Conservation (phyloP, 2,888 invertebrate species). For the Drosophila subquinaria region DNA sequence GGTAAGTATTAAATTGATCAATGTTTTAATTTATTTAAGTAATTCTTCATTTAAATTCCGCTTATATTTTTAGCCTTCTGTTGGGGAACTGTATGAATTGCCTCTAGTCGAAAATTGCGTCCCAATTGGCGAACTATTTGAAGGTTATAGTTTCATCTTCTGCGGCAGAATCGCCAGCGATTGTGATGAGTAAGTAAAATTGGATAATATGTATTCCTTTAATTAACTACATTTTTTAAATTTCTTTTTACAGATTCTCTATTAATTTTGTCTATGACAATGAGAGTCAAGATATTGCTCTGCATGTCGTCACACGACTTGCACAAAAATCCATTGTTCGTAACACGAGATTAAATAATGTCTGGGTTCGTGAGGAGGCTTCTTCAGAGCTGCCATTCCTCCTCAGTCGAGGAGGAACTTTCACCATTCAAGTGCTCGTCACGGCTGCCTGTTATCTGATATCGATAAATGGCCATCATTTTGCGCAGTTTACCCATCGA, state of each 20-base stretch:
- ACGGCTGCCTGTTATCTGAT: conserved; percentile 88
- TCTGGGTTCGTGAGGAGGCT: conserved; percentile 90
- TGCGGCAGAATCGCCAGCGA: conserved; percentile 24
- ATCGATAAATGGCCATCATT: conserved; percentile 90
- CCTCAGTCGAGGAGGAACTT: conserved; percentile 6
- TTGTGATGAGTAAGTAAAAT: conserved; percentile 32
- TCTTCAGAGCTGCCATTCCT: conserved; percentile 75
- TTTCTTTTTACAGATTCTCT: conserved; percentile 1
- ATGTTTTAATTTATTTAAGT: conserved; percentile 6
- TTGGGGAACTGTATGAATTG: conserved; percentile 4
- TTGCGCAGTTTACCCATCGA: conserved; percentile 89
- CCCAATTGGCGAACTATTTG: conserved; percentile 19
- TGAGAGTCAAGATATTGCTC: conserved; percentile 10
- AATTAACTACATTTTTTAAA: neutral
- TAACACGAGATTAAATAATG: conserved; percentile 82
- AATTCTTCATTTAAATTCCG: neutral
- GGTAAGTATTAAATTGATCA: conserved; percentile 47
- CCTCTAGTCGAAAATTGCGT: conserved; percentile 2
- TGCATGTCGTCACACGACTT: conserved; percentile 84
- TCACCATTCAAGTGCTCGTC: conserved; percentile 86
- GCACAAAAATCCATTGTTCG: conserved; percentile 14
- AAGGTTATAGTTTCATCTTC: conserved; percentile 38
- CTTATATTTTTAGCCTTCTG: conserved; percentile 9
- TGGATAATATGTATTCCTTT: neutral
- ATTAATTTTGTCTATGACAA: conserved; percentile 17